Percentiles rank a stretch among this genome's conserved stretches.
Conservation (phyloP, 2,797 vertebrate genomes). For the Eulemur coronatus region DNA sequence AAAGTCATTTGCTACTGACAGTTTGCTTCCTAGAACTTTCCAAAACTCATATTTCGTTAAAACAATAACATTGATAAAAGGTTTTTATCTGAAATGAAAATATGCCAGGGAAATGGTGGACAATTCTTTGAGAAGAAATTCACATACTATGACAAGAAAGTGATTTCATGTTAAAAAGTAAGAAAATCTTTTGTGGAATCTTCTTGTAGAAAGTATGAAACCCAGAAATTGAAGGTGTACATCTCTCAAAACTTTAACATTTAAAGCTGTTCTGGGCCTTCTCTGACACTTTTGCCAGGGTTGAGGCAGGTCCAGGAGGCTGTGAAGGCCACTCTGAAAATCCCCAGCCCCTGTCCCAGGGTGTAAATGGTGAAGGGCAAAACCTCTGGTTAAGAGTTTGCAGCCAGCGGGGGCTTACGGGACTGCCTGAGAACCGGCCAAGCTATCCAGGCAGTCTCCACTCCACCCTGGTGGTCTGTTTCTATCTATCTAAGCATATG, state of each 20-base stretch:
- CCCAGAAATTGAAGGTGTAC: not conserved
- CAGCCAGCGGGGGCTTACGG: not conserved
- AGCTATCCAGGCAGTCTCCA: too few species aligned
- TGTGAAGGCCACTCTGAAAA: not conserved
- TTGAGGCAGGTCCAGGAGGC: not conserved
- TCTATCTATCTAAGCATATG: not conserved
- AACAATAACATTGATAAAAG: not conserved
- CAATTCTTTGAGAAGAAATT: not conserved
- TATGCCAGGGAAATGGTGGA: not conserved
- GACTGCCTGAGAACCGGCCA: not conserved
- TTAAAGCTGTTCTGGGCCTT: not conserved
- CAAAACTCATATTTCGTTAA: not conserved
- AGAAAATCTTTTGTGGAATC: not conserved
- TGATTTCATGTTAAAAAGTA: not conserved
- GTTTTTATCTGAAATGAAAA: not conserved
- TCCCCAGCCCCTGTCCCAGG: rapidly evolving
- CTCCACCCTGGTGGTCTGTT: not conserved
- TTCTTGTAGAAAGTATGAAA: not conserved
- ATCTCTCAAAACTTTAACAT: not conserved
- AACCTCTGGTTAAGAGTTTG: not conserved
- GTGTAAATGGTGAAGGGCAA: not conserved
- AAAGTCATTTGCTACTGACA: not conserved
- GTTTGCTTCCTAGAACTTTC: not conserved
- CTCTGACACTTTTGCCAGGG: not conserved
- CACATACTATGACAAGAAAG: not conserved